A percentile compares a stretch with the other conserved stretches of the same genome.
Conservation (phyloP, 2,113 vertebrate genomes). For the Microtus ochrogaster region DNA sequence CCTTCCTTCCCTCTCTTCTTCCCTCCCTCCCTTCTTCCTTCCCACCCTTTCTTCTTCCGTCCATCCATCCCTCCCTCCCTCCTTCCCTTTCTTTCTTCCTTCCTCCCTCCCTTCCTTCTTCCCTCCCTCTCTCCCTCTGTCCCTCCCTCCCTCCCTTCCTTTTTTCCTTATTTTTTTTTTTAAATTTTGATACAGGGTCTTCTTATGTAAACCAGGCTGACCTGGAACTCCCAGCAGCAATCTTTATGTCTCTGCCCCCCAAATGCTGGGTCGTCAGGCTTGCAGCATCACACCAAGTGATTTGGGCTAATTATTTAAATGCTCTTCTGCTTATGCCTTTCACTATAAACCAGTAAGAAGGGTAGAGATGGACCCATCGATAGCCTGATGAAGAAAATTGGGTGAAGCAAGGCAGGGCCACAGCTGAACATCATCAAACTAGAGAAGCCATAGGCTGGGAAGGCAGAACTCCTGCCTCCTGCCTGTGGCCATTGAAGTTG, state of each 20-base stretch:
- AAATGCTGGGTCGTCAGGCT: not conserved
- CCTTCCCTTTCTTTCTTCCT: fast-evolving
- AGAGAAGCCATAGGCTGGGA: not conserved
- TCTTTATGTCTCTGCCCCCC: not conserved
- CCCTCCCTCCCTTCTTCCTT: no score
- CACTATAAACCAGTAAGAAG: not conserved
- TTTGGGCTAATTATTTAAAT: not conserved
- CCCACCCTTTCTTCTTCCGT: not conserved
- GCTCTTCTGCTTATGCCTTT: not conserved
- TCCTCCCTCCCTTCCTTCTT: fast-evolving
- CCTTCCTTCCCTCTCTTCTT: not conserved
- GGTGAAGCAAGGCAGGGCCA: not conserved
- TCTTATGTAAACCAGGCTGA: not conserved
- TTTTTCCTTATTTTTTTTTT: no score
- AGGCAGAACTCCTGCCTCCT: not conserved
- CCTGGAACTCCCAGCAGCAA: not conserved
- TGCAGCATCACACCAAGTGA: not conserved
- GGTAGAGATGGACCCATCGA: not conserved
- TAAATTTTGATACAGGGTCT: not conserved
- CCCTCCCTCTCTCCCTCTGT: fast-evolving
- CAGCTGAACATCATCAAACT: not conserved
- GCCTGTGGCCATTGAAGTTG: not conserved
- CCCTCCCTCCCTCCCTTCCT: not conserved
- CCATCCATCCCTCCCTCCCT: fast-evolving
- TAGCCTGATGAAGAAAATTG: not conserved